phyloP scores from a whole-genome alignment of 2,113 vertebrate genomes.

The Sapajus apella region DNA sequence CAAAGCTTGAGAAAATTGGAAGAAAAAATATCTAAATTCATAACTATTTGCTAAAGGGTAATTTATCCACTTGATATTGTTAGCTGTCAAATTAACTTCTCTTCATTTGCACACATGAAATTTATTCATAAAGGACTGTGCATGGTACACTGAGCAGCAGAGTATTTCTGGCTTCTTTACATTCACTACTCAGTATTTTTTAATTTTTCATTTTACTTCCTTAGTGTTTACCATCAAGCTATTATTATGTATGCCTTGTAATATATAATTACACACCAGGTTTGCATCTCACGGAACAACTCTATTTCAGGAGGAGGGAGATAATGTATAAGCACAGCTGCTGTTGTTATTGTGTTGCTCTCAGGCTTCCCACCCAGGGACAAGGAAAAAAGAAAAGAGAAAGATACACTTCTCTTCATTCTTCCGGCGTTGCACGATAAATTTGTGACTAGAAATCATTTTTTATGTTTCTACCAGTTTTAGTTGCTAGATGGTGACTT shows the following conservation, averaged over 20 bases:
- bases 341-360: neutral
- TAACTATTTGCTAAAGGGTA: constrained; percentile 12
- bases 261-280: constrained; percentile 53
- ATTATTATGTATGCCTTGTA: constrained; percentile 57
- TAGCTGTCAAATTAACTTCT: constrained; percentile 63
- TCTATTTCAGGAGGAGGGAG: neutral
- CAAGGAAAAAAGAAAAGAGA: neutral
- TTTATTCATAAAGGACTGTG: constrained; percentile 38
- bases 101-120: constrained; percentile 20
- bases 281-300: neutral
- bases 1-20: constrained; percentile 1
- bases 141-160: constrained; percentile 4
- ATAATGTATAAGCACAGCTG: constrained; percentile 37
- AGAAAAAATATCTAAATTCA: neutral
- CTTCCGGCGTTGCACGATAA: neutral
- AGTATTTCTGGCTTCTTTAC: constrained; percentile 28
- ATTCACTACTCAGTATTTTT: neutral
- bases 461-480: neutral
- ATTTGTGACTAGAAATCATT: constrained; percentile 2
- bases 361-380: neutral
- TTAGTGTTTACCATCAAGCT: constrained; percentile 16
- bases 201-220: constrained; percentile 18
- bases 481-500: neutral
- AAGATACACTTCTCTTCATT: neutral
- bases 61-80: constrained; percentile 24